These are phyloP conservation scores for Tauraco erythrolophus DNA, from an alignment of 2,113 vertebrate genomes.

Conservation along the genomic window DNA sequence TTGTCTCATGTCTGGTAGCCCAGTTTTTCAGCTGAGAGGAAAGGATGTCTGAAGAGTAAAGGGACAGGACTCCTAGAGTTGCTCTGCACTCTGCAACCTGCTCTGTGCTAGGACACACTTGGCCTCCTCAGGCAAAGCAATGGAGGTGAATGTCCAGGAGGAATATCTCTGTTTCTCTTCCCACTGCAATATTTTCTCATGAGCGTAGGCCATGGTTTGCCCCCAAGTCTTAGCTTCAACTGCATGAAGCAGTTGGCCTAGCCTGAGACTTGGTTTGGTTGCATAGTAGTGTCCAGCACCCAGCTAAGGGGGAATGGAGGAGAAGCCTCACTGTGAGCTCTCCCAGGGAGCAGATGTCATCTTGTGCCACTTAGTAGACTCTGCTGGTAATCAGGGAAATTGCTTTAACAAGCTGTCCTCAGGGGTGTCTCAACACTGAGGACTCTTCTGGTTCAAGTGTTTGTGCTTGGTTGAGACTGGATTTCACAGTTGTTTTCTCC, in stretches of 20 bases:
- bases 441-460: constrained; percentile 15
- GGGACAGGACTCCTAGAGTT: background rate
- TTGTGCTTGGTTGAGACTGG: background rate
- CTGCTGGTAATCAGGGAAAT: background rate
- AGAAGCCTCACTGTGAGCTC: background rate
- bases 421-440: background rate
- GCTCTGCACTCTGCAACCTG: background rate
- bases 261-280: background rate
- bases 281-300: background rate
- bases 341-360: background rate
- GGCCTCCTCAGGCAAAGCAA: background rate
- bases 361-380: background rate
- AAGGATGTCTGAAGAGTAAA: background rate
- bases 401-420: constrained; percentile 1
- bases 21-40: background rate
- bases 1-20: background rate
- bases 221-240: background rate
- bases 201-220: background rate
- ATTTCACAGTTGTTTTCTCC: constrained; percentile 3
- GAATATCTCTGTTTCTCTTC: background rate
- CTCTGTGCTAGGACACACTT: background rate
- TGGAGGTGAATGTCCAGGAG: background rate
- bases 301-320: background rate
- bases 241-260: background rate
- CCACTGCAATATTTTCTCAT: background rate